Conservation (phyloP, 1,140 invertebrate species). For the Drosophila nannoptera region DNA sequence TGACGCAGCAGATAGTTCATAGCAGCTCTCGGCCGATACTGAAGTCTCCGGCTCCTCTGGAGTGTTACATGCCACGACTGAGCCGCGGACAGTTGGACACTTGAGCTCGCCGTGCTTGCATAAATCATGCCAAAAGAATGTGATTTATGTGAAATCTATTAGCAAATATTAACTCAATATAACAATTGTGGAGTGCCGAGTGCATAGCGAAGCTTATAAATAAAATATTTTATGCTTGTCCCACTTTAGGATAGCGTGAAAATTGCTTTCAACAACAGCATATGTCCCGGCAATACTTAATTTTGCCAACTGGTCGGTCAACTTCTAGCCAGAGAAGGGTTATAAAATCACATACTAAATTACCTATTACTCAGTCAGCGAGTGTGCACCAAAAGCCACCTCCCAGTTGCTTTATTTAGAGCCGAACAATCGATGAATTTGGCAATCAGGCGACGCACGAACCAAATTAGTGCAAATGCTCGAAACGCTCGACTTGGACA, state of each 20-base stretch:
- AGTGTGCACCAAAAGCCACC: slow-evolving; percentile 34
- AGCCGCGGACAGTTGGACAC: slow-evolving; percentile 16
- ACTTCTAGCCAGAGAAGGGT: slow-evolving; percentile 41
- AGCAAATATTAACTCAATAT: slow-evolving; percentile 71
- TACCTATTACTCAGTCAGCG: slow-evolving; percentile 20
- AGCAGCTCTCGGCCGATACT: slow-evolving; percentile 9
- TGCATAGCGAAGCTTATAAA: slow-evolving; percentile 49
- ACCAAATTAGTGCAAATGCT: slow-evolving; percentile 4
- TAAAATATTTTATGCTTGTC: slow-evolving; percentile 59
- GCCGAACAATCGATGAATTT: slow-evolving; percentile 40
- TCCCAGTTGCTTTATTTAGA: slow-evolving; percentile 38
- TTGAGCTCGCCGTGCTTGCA: slow-evolving; percentile 47
- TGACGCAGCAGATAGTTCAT: slow-evolving; percentile 20
- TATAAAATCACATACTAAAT: slow-evolving; percentile 54
- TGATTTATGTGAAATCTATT: slow-evolving; percentile 74
- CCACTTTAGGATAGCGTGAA: slow-evolving; percentile 50
- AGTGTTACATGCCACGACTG: no score
- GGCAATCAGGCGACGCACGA: slow-evolving; percentile 40
- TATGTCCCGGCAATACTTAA: slow-evolving; percentile 34
- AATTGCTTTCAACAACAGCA: slow-evolving; percentile 26
- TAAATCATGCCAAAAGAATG: slow-evolving; percentile 65
- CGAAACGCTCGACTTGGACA: no score
- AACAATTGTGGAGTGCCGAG: slow-evolving; percentile 52
- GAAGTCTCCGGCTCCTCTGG: neutral
- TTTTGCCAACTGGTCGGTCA: slow-evolving; percentile 7